These are phyloP conservation scores for Hemaris fuciformis DNA, from an alignment of 2,888 invertebrate genomes.

Conservation along the genomic window DNA sequence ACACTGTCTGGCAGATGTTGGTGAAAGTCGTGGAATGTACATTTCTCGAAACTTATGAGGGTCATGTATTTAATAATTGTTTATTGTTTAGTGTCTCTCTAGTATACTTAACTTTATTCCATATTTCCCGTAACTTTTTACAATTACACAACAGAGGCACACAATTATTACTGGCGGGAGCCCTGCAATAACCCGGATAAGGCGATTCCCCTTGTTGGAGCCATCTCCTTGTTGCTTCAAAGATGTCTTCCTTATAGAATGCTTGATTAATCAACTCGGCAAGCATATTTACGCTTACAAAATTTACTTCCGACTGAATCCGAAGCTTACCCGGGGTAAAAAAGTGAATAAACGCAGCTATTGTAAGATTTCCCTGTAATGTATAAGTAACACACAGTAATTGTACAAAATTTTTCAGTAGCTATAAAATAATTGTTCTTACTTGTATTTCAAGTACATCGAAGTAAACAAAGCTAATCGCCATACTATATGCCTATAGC, in stretches of 20 bases:
- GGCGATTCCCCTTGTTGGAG: conserved; percentile 55
- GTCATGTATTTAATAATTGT: not conserved
- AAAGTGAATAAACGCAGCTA: conserved; percentile 53
- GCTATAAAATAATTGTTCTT: conserved; percentile 24
- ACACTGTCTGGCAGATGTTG: no score
- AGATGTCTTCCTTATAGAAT: conserved; percentile 16
- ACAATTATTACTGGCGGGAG: conserved; percentile 54
- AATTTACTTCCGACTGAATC: conserved; percentile 34
- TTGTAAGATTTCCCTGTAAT: conserved; percentile 50
- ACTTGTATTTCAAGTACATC: conserved; percentile 44
- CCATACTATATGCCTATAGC: not conserved
- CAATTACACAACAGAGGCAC: conserved; percentile 61
- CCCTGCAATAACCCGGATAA: conserved; percentile 68
- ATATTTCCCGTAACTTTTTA: conserved; percentile 43
- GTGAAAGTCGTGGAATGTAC: no score
- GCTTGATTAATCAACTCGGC: conserved; percentile 25
- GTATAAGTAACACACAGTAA: not conserved
- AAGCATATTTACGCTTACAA: conserved; percentile 32
- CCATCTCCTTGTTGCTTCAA: conserved; percentile 49
- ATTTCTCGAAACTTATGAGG: no score
- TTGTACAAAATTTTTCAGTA: not conserved
- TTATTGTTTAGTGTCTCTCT: conserved; percentile 2
- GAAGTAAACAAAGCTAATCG: conserved; percentile 29
- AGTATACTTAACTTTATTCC: conserved; percentile 36
- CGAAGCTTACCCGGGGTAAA: conserved; percentile 54